phyloP scores from a whole-genome alignment of 2,888 invertebrate genomes.

The Scrobipalpa costella region DNA sequence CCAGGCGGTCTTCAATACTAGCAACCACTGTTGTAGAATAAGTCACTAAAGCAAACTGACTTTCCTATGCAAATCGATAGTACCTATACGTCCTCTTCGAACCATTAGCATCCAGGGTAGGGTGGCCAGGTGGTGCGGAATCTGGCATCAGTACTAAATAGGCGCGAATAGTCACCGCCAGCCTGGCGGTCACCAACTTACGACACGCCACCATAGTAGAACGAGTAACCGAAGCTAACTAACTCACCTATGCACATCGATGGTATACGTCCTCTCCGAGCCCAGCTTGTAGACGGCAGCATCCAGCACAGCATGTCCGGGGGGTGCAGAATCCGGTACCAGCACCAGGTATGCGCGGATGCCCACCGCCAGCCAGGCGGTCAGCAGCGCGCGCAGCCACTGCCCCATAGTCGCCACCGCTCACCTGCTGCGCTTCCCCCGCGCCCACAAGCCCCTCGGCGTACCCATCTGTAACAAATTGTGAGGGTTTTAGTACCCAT shows the following conservation, averaged over 20 bases:
- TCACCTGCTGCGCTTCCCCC: conserved; percentile 74
- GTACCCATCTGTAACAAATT: conserved; percentile 63
- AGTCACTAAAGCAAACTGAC: too few relatives aligned
- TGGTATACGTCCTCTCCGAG: conserved; percentile 88
- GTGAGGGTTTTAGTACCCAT: too few relatives aligned
- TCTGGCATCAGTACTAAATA: neutral
- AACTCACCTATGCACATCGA: conserved; percentile 80
- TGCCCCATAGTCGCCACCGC: conserved; percentile 49
- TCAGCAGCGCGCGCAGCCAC: conserved; percentile 57
- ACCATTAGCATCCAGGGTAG: neutral
- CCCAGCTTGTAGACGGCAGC: conserved; percentile 90
- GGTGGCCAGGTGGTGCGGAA: neutral
- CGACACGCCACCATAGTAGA: neutral
- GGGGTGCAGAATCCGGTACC: conserved; percentile 80
- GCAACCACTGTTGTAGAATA: too few relatives aligned
- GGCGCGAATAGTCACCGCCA: neutral
- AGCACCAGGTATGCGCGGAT: conserved; percentile 80
- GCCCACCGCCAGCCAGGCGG: conserved; percentile 55
- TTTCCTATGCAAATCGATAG: neutral
- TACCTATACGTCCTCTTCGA: neutral
- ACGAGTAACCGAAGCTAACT: neutral
- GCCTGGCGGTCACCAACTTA: neutral
- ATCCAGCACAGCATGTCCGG: conserved; percentile 87
- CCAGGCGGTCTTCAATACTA: too few relatives aligned
- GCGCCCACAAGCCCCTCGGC: conserved; percentile 54